Conservation (phyloP, 2,888 invertebrate genomes). For the Conistra vaccinii region DNA sequence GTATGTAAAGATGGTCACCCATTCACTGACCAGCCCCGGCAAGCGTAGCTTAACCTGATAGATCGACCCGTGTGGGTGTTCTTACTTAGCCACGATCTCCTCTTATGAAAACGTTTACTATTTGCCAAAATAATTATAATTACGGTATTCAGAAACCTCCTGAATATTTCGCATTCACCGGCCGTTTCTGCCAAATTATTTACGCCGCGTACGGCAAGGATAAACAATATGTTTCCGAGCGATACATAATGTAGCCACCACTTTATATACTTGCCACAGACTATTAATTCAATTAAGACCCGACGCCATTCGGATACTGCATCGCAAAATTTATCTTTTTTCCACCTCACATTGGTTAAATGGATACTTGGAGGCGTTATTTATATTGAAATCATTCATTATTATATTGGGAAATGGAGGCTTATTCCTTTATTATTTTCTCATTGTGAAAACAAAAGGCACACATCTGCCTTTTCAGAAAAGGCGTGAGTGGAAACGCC, state of each 20-base stretch:
- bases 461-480: no score
- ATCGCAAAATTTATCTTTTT: constrained; percentile 64
- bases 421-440: not conserved
- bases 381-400: constrained; percentile 16
- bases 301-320: constrained; percentile 66
- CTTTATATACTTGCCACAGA: constrained; percentile 72
- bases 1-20: no score
- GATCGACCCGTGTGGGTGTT: no score
- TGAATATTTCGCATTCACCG: constrained; percentile 17
- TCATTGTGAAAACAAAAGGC: no score
- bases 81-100: no score
- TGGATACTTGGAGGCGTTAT: constrained; percentile 24
- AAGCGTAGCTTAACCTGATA: no score
- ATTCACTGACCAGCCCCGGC: no score
- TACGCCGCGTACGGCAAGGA: constrained; percentile 27
- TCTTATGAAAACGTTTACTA: not conserved
- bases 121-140: not conserved
- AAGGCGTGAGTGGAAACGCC: no score
- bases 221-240: constrained; percentile 32
- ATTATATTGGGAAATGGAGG: constrained; percentile 20
- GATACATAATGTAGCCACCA: constrained; percentile 54
- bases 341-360: constrained; percentile 24
- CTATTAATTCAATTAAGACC: constrained; percentile 80
- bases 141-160: not conserved
- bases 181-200: constrained; percentile 32